phyloP scores from a whole-genome alignment of 2,113 vertebrate genomes.

The Eidolon helvum region DNA sequence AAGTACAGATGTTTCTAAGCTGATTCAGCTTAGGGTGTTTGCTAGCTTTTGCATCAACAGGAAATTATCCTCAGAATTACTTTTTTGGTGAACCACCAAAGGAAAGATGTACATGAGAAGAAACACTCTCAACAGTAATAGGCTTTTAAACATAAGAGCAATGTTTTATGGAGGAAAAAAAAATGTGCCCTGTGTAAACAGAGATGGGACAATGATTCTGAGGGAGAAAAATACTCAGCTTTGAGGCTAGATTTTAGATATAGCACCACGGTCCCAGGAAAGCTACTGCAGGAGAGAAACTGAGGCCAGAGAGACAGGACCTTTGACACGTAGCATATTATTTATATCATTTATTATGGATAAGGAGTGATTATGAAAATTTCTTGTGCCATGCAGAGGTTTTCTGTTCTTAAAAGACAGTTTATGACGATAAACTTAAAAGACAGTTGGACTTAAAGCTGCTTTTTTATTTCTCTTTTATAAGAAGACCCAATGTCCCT shows the following conservation, averaged over 20 bases:
- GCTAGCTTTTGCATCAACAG: neutral
- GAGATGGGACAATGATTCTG: neutral
- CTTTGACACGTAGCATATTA: neutral
- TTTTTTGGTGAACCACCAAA: neutral
- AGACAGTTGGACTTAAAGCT: neutral
- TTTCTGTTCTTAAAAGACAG: neutral
- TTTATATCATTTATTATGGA: neutral
- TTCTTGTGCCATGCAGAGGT: neutral
- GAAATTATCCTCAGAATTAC: neutral
- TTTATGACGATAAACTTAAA: neutral
- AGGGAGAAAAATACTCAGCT: neutral
- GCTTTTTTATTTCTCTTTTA: neutral
- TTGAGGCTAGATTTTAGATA: neutral
- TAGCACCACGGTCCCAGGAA: neutral
- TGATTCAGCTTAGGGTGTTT: neutral
- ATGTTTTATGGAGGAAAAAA: neutral
- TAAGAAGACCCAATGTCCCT: neutral
- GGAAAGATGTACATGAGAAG: neutral
- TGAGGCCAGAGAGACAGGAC: neutral
- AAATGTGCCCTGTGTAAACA: neutral
- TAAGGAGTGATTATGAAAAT: neutral
- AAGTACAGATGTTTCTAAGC: constrained; percentile 32
- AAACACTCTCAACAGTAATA: neutral
- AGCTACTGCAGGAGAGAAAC: neutral
- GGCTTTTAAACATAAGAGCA: neutral